Evolutionary conservation across 2,888 invertebrate species (phyloP).

Genomic region (Tortrix viridana): DNA sequence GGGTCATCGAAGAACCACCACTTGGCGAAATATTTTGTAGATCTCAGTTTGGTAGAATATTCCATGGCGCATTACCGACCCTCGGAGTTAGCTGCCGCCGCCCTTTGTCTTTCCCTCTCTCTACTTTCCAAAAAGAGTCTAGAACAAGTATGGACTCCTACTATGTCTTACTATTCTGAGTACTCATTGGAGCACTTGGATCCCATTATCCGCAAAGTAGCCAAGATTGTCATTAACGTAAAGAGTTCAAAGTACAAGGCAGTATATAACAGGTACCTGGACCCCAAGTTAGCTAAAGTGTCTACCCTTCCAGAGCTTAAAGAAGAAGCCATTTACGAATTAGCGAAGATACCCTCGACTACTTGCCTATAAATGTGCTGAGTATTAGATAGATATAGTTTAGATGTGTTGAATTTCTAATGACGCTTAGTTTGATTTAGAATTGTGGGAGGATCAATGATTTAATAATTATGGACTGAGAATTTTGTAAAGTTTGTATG

Average conservation of each 20-base stretch:
- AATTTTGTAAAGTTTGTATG: conserved; percentile 62
- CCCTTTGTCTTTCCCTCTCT: conserved; percentile 88
- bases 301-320: conserved; percentile 86
- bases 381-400: conserved; percentile 20
- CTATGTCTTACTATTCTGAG: conserved; percentile 89
- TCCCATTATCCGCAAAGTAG: conserved; percentile 88
- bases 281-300: conserved; percentile 85
- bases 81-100: conserved; percentile 92
- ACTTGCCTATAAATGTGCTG: conserved; percentile 25
- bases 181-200: conserved; percentile 88
- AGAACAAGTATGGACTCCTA: conserved; percentile 88
- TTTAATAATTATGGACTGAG: conserved; percentile 55
- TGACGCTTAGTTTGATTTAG: conserved; percentile 18
- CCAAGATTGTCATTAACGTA: conserved; percentile 87
- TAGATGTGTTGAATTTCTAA: conserved; percentile 9
- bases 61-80: conserved; percentile 90
- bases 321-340: conserved; percentile 63
- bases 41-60: conserved; percentile 92
- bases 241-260: conserved; percentile 88
- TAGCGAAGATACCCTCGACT: conserved; percentile 52
- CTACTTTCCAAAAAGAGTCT: conserved; percentile 80
- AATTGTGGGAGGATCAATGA: conserved; percentile 36
- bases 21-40: conserved; percentile 95
- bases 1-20: conserved; percentile 88
- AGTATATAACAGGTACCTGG: conserved; percentile 87